phyloP scores from a whole-genome alignment of 1,140 invertebrate genomes.

The Laupala kohalensis region DNA sequence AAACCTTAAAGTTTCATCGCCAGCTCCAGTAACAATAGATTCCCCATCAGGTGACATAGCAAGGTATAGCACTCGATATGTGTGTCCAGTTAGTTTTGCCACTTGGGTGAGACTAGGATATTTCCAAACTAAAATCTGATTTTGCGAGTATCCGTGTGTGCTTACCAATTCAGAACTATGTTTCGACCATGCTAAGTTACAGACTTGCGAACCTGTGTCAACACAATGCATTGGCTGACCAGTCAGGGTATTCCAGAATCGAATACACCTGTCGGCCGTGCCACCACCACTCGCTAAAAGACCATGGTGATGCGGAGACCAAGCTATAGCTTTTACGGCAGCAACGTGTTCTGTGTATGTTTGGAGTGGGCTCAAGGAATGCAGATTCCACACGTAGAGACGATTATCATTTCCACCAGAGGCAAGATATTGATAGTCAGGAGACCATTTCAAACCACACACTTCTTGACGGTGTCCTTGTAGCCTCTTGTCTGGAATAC shows the following conservation, averaged over 20 bases:
- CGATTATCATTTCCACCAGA: conserved; percentile 69
- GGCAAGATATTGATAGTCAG: too few species aligned
- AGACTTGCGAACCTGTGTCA: conserved; percentile 56
- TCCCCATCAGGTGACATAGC: conserved; percentile 64
- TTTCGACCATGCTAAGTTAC: conserved; percentile 61
- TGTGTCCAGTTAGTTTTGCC: conserved; percentile 56
- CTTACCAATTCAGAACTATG: conserved; percentile 52
- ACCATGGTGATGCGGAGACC: conserved; percentile 63
- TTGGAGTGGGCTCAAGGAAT: conserved; percentile 38
- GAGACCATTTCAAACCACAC: too few species aligned
- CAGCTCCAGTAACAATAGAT: conserved; percentile 59
- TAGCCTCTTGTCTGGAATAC: conserved; percentile 58
- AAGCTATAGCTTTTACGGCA: conserved; percentile 60
- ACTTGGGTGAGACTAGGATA: conserved; percentile 50
- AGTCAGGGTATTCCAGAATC: conserved; percentile 64
- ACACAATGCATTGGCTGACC: conserved; percentile 56
- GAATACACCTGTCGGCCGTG: conserved; percentile 51
- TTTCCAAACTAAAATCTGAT: conserved; percentile 61
- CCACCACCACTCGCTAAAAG: conserved; percentile 56
- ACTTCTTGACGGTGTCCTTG: conserved; percentile 92
- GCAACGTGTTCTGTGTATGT: conserved; percentile 57
- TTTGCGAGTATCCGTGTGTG: conserved; percentile 62
- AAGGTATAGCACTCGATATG: conserved; percentile 53
- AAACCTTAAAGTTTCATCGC: conserved; percentile 58
- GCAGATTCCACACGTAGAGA: conserved; percentile 55